Base-by-base conservation (phyloP, 2,888 invertebrate genomes). In the Eubasilissa splendida region DNA sequence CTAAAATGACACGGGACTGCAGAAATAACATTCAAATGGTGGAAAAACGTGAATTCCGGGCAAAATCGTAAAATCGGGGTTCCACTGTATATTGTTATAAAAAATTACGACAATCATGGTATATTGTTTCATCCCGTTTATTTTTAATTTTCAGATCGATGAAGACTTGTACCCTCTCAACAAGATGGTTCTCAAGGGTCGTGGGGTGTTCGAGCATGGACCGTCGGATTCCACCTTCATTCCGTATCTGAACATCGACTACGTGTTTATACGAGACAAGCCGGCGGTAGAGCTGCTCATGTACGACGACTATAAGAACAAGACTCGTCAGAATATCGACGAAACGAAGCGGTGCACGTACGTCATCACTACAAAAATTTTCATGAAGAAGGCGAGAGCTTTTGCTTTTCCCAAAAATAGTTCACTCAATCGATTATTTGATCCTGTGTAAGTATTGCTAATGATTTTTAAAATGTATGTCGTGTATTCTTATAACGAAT, bases 321-420 rank as follows among this genome's bases (percentile, higher is more conserved):
- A 94, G 86, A 91, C 93, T 0, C 85, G 89, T 52, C 88, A 91
- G 83, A 90, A 89, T 0, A 86, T 91, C 0, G 89, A 90, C 0
- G 95, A 96, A 86, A 88, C 89, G 11, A 87, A 93, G 0, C 91
- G 95, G 76, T 96, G 96, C 86, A 94, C 94, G 0, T 96, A 93
- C 86, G 96, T 96, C 0, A 91, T 95, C 76, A 94, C 95, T 8
- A 93, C 93, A 22, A 91, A 93, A 68, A 88, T 93, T 0, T 93
- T 96, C 84, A 91, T 94, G 85, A 91, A 90, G 59, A 91, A 92
- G 84, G 91, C 92, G 33, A 91, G 95, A 81, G 94, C 94, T 0
- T 96, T 96, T 85, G 95, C 93, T 0, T 96, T 93, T 86, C 93
- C 93, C 0, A 88, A 88, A 4, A 89, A 91, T 14, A 94, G 94